Percentiles rank a stretch among this genome's conserved stretches.
phyloP scores from a whole-genome alignment of 2,888 invertebrate species.

The Phalera bucephala region DNA sequence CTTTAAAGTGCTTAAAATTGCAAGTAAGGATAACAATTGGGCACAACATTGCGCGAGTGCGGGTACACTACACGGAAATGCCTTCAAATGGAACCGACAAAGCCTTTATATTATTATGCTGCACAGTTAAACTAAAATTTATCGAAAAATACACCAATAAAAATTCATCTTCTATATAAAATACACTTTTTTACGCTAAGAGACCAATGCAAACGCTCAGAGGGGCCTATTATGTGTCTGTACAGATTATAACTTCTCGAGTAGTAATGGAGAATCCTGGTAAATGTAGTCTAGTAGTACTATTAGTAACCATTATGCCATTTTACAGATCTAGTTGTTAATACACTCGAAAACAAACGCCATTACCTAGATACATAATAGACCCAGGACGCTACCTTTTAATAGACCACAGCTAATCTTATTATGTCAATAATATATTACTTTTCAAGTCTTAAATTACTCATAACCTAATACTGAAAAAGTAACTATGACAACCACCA shows the following conservation, averaged over 20 bases:
- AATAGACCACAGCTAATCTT: conserved; percentile 32
- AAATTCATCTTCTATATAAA: conserved; percentile 55
- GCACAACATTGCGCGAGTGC: conserved; percentile 33
- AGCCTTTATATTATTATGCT: conserved; percentile 39
- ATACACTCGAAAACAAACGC: too few species aligned
- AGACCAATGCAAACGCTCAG: conserved; percentile 54
- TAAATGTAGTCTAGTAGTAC: too few species aligned
- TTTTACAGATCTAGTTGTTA: too few species aligned
- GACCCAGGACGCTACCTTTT: too few species aligned
- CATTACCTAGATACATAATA: too few species aligned
- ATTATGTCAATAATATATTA: conserved; percentile 56
- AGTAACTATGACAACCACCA: conserved; percentile 56
- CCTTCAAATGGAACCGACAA: conserved; percentile 40
- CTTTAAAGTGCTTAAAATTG: conserved; percentile 44
- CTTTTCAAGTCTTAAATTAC: conserved; percentile 70
- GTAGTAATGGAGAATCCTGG: too few species aligned
- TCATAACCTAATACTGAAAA: conserved; percentile 76
- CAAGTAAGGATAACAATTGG: conserved; percentile 40
- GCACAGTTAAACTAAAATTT: conserved; percentile 52
- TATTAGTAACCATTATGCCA: too few species aligned
- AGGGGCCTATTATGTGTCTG: too few species aligned
- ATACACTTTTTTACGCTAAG: conserved; percentile 55
- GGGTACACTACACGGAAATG: conserved; percentile 35
- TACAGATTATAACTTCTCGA: too few species aligned
- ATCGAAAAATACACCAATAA: conserved; percentile 59